These are phyloP conservation scores for Hermetia illucens DNA, from an alignment of 1,140 invertebrate species.

Conservation along the genomic window DNA sequence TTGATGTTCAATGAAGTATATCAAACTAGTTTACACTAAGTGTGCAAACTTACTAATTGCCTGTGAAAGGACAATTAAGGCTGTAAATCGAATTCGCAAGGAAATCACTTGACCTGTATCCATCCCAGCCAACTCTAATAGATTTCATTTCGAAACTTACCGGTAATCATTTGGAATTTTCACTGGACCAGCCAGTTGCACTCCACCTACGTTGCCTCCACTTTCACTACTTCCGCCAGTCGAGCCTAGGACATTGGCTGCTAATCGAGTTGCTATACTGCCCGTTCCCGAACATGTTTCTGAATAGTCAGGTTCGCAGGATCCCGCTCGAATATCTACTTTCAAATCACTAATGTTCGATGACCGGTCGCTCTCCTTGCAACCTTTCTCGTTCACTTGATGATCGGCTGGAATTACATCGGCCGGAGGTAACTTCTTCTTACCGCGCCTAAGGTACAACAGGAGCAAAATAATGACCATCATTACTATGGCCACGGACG, in stretches of 20 bases:
- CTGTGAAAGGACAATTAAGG: too few species aligned
- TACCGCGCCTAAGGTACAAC: conserved; percentile 19
- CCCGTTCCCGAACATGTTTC: conserved; percentile 32
- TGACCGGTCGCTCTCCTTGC: conserved; percentile 72
- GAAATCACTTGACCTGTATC: too few species aligned
- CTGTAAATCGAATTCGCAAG: too few species aligned
- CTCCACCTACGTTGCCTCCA: conserved; percentile 35
- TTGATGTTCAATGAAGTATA: too few species aligned
- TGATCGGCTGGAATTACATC: conserved; percentile 32
- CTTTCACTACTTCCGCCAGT: conserved; percentile 29
- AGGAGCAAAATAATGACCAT: conserved; percentile 25
- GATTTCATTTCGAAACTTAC: too few species aligned
- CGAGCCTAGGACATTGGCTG: conserved; percentile 9
- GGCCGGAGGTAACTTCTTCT: conserved; percentile 27
- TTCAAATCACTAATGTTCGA: conserved; percentile 86
- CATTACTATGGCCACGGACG: conserved; percentile 21
- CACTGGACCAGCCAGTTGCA: conserved; percentile 62
- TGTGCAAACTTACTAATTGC: too few species aligned
- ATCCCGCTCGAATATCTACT: conserved; percentile 70
- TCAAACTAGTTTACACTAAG: too few species aligned
- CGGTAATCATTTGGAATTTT: conserved; percentile 47
- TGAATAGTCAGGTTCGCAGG: conserved; percentile 47
- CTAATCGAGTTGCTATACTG: conserved; percentile 12
- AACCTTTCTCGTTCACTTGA: conserved; percentile 55
- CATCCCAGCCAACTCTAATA: too few species aligned